phyloP scores from a whole-genome alignment of 1,140 invertebrate genomes.

The Sycophaga agraensis region DNA sequence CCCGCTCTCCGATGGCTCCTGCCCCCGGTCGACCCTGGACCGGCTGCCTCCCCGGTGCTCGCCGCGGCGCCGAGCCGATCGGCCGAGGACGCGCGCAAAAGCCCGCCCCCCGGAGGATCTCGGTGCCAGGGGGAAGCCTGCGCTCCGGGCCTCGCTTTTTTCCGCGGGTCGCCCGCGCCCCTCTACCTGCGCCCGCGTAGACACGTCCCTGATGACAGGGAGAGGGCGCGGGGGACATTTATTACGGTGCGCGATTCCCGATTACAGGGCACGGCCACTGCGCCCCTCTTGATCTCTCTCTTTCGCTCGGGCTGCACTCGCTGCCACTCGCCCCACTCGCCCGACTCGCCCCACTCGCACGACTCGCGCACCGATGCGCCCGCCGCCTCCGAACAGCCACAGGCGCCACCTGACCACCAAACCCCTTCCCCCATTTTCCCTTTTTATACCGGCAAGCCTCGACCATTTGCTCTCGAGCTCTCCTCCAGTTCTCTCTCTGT shows the following conservation, averaged over 20 bases:
- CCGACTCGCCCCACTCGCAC: no score
- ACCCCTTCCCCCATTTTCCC: neutral
- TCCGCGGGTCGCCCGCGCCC: no score
- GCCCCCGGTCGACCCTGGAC: no score
- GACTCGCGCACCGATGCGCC: neutral
- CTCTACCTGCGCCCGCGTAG: no score
- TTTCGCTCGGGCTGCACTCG: neutral
- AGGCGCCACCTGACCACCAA: no score
- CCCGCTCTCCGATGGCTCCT: no score
- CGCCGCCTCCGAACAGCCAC: neutral
- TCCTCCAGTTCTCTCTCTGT: neutral
- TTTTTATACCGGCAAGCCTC: neutral
- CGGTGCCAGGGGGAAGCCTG: no score
- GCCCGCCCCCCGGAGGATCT: no score
- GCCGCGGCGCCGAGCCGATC: no score
- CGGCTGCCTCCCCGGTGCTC: no score
- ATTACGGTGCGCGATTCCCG: conserved; percentile 56
- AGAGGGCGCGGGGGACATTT: conserved; percentile 49
- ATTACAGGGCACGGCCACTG: conserved; percentile 52
- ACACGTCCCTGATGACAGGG: conserved; percentile 57
- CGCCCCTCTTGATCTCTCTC: neutral
- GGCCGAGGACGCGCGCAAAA: no score
- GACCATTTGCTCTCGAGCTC: neutral
- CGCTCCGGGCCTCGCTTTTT: no score
- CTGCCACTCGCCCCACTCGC: neutral